A percentile compares a stretch with the other conserved stretches of the same genome.
Conservation (phyloP, 1,140 invertebrate species). For the Watersipora subatra region DNA sequence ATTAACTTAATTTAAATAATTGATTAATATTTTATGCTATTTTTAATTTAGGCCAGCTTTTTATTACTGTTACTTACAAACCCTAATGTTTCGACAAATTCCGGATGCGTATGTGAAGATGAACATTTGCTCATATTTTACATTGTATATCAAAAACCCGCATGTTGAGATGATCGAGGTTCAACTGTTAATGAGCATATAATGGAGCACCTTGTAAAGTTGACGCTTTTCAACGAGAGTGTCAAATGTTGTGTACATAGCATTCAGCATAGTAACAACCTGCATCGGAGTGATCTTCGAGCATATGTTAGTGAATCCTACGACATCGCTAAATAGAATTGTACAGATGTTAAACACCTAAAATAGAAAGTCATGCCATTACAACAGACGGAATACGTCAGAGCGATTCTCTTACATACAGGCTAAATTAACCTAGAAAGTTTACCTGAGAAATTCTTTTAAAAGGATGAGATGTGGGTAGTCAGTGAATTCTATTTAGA, state of each 20-base stretch:
- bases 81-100: no score
- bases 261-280: slow-evolving; percentile 90
- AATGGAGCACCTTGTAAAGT: slow-evolving; percentile 71
- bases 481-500: no score
- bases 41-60: no score
- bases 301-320: slow-evolving; percentile 91
- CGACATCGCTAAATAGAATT: slow-evolving; percentile 89
- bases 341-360: slow-evolving; percentile 90
- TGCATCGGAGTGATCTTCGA: slow-evolving; percentile 83
- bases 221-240: slow-evolving; percentile 75
- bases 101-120: no score
- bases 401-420: neutral
- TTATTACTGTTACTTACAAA: no score
- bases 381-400: neutral
- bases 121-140: no score
- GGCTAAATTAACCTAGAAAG: neutral
- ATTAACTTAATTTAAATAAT: no score
- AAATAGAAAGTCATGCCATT: slow-evolving; percentile 9
- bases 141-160: no score
- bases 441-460: neutral
- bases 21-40: no score
- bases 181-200: no score
- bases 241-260: slow-evolving; percentile 40
- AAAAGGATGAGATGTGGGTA: neutral
- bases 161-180: no score